These are phyloP conservation scores for Steromphala cineraria DNA, from an alignment of 2,888 invertebrate genomes.

Conservation along the genomic window DNA sequence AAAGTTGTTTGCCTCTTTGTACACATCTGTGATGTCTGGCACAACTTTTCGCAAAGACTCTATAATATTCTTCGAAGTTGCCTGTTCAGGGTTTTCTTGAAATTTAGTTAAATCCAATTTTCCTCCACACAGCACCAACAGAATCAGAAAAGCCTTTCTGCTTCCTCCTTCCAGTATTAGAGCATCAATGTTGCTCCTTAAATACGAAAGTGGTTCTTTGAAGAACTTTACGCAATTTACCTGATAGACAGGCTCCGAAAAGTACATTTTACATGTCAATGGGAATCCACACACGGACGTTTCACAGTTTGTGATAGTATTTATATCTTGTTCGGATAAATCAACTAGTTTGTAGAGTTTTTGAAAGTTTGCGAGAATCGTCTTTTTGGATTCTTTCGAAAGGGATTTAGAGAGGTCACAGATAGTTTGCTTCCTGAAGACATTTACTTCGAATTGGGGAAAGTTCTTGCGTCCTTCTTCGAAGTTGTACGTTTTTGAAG, in stretches of 20 bases:
- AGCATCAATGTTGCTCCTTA: background rate
- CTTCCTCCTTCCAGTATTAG: background rate
- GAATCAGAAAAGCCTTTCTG: background rate
- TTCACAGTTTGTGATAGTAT: background rate
- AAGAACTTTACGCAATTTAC: background rate
- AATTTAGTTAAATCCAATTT: background rate
- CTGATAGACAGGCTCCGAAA: background rate
- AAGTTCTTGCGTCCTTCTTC: background rate
- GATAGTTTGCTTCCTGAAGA: background rate
- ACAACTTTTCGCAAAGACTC: background rate
- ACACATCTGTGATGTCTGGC: background rate
- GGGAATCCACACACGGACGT: background rate
- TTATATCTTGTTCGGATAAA: background rate
- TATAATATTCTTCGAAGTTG: too few species aligned
- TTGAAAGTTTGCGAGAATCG: too few species aligned
- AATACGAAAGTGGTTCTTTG: background rate
- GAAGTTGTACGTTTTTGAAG: background rate
- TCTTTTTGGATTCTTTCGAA: background rate
- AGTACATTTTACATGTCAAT: background rate
- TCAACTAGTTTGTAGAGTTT: background rate
- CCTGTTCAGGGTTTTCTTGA: background rate
- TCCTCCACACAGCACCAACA: background rate
- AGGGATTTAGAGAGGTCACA: background rate
- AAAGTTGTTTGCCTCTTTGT: background rate
- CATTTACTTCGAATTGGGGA: background rate